Evolutionary conservation across 2,797 vertebrate genomes (phyloP).

Genomic region (Rhadinocentrus ornatus): DNA sequence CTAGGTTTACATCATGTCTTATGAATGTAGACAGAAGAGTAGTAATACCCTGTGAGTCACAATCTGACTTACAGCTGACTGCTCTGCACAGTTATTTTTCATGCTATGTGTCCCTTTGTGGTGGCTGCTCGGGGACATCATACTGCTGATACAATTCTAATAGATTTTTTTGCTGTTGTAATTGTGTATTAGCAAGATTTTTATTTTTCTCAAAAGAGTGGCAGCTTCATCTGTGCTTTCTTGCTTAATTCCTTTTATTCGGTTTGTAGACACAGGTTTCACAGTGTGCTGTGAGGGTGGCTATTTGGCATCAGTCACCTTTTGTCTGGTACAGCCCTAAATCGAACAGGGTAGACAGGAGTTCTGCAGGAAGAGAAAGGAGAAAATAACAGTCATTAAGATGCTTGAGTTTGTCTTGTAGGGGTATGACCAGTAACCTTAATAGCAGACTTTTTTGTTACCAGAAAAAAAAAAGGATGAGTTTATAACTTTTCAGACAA

Average conservation of each 20-base stretch:
- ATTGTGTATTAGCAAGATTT: no score
- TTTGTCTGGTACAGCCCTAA: not conserved
- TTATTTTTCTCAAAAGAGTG: no score
- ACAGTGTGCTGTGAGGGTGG: not conserved
- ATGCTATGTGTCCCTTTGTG: not conserved
- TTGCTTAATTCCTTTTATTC: no score
- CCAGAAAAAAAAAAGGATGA: conserved; percentile 15
- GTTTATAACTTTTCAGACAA: conserved; percentile 28
- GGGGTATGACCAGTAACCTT: conserved; percentile 14
- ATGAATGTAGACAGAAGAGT: not conserved
- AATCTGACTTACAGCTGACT: not conserved
- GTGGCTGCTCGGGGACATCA: not conserved
- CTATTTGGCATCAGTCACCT: not conserved
- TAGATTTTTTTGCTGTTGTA: no score
- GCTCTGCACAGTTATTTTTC: not conserved
- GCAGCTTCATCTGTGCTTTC: no score
- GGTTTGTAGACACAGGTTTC: no score
- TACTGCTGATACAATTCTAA: not conserved
- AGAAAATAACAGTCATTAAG: not conserved
- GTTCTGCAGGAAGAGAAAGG: not conserved
- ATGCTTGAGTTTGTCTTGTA: not conserved
- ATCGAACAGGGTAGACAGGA: not conserved
- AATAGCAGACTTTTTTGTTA: conserved; percentile 6
- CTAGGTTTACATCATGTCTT: not conserved
- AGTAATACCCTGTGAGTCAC: not conserved